A percentile compares a stretch with the other conserved stretches of the same genome.
Conservation (phyloP, 2,888 invertebrate species). For the Melolontha melolontha region DNA sequence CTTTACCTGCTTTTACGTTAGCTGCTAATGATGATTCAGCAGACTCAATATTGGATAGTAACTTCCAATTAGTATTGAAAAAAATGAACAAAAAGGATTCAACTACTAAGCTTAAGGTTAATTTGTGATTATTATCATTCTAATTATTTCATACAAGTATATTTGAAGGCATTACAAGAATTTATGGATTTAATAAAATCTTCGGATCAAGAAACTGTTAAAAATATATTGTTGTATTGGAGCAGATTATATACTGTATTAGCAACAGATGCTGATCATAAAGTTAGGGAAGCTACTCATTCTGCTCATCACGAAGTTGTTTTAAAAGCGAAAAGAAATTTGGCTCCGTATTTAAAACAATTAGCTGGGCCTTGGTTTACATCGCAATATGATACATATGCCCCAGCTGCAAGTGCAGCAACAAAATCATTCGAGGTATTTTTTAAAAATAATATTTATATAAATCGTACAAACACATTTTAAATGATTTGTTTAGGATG, state of each 20-base stretch:
- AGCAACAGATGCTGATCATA: constrained; percentile 83
- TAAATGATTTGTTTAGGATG: constrained; percentile 67
- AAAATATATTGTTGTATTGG: constrained; percentile 84
- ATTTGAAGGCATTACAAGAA: constrained; percentile 81
- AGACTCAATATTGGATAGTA: constrained; percentile 74
- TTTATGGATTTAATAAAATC: constrained; percentile 77
- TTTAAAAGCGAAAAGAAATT: constrained; percentile 76
- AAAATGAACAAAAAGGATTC: constrained; percentile 93
- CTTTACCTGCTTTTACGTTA: constrained; percentile 68
- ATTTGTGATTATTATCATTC: neutral
- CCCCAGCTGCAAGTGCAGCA: constrained; percentile 84
- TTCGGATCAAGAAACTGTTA: constrained; percentile 75
- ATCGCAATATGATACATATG: constrained; percentile 86
- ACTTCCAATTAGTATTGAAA: constrained; percentile 83
- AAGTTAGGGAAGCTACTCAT: constrained; percentile 85
- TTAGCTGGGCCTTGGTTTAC: constrained; percentile 88
- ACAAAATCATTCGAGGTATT: constrained; percentile 73
- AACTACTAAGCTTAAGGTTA: constrained; percentile 88
- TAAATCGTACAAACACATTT: neutral
- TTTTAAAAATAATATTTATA: constrained; percentile 34
- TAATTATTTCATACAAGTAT: neutral
- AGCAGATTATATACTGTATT: constrained; percentile 82
- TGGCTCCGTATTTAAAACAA: constrained; percentile 83
- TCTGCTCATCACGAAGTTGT: constrained; percentile 79
- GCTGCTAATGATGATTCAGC: constrained; percentile 70